Base-by-base conservation (phyloP, 2,888 invertebrate species). In the Junonia oenone region DNA sequence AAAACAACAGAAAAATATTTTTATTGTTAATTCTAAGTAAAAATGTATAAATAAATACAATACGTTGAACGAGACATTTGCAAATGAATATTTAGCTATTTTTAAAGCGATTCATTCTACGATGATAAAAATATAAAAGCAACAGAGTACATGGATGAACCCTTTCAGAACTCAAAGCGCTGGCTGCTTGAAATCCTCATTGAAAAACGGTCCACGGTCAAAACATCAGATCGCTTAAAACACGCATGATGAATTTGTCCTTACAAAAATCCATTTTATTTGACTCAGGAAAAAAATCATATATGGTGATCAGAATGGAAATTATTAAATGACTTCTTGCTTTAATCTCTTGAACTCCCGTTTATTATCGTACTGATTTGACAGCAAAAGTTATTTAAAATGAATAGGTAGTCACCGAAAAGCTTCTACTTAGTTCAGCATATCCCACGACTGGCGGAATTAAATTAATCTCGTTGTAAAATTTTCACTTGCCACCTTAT, bases 401-500 rank as follows among this genome's bases (percentile, higher is more conserved):
- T 4, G 48, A 43, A 37, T 19, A 27, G 1, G n/a, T 22, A 22
- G 22, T 9, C 33, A 35, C 2, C 13, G n/a, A 51, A 43, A 58
- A 51, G 22, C 51, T 45, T 47, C 40, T 55, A 43, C 55, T 55
- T 48, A 48, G 38, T 45, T 45, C 46, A 45, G 45, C 47, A 40
- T 66, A 62, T 62, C 38, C 59, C 60, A 59, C 62, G 61, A 64
- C 60, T 62, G 65, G 58, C 63, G 67, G 79, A 80, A 81, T 88
- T 81, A 81, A 87, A 86, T 87, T 88, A 89, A 89, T 88, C 83
- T 82, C 74, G 76, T 76, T 78, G 78, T 85, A 81, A 88, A 88
- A 89, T 89, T 86, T 89, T 89, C 89, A 86, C 81, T 89, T 85
- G 81, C 82, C 79, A 83, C 89, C 88, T 86, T 90, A 90, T 89